A percentile compares a stretch with the other conserved stretches of the same genome.
phyloP scores from a whole-genome alignment of 2,888 invertebrate genomes.

The Folsomia manolachei region DNA sequence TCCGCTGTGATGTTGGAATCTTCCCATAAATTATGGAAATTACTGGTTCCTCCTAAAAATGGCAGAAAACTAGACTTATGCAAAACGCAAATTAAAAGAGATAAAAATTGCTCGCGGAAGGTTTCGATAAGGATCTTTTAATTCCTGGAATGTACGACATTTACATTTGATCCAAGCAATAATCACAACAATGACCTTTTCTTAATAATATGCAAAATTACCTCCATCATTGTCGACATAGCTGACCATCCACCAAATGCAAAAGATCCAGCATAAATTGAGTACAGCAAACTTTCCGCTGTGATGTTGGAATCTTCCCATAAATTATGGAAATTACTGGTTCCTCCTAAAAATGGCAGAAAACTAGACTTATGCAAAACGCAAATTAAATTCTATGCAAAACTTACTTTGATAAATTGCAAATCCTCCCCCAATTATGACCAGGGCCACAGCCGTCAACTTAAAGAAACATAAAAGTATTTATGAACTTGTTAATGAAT shows the following conservation, averaged over 20 bases:
- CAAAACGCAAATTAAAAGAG: conserved; percentile 59
- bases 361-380: neutral
- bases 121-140: conserved; percentile 22
- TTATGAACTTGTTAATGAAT: conserved; percentile 35
- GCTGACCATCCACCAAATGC: conserved; percentile 45
- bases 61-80: neutral
- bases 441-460: conserved; percentile 38
- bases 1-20: conserved; percentile 33
- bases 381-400: neutral
- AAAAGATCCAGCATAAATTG: conserved; percentile 46
- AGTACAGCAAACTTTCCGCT: conserved; percentile 38
- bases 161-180: no score
- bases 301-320: conserved; percentile 38
- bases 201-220: no score
- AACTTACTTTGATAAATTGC: conserved; percentile 19
- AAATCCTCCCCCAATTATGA: conserved; percentile 39
- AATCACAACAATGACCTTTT: no score
- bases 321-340: conserved; percentile 36
- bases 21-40: conserved; percentile 38
- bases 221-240: conserved; percentile 47
- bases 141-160: no score
- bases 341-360: conserved; percentile 11
- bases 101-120: conserved; percentile 75
- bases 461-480: conserved; percentile 44
- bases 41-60: conserved; percentile 24